Evolutionary conservation across 2,797 vertebrate genomes (phyloP).

Genomic region (Pogonophryne albipinna): DNA sequence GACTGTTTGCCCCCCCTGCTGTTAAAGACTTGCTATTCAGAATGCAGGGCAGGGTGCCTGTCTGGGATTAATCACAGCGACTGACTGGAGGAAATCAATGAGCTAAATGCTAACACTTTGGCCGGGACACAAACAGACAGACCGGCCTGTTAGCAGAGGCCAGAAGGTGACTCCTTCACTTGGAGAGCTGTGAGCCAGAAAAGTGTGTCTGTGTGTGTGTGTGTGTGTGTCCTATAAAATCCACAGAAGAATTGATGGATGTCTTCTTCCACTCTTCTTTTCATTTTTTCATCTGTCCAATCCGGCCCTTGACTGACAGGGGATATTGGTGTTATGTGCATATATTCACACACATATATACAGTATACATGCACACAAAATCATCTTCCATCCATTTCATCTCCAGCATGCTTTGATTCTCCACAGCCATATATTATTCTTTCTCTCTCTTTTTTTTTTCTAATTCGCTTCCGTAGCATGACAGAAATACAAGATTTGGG

Average conservation of each 20-base stretch:
- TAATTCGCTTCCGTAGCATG: not conserved
- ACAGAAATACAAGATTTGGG: constrained; percentile 16
- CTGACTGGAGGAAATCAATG: constrained; percentile 72
- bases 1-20: constrained; percentile 6
- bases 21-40: constrained; percentile 45
- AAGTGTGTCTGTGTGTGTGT: not conserved
- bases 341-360: constrained; percentile 3
- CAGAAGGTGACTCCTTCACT: constrained; percentile 39
- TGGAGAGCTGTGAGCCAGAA: constrained; percentile 11
- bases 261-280: not conserved
- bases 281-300: constrained; percentile 15
- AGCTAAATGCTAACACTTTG: constrained; percentile 61
- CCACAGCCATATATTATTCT: not conserved
- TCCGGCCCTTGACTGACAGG: not conserved
- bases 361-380: constrained; percentile 1
- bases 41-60: constrained; percentile 43
- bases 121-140: constrained; percentile 58
- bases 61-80: constrained; percentile 67
- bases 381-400: not conserved
- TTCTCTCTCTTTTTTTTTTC: not conserved
- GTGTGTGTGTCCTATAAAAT: constrained; percentile 3
- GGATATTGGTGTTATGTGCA: not conserved
- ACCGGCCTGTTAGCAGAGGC: constrained; percentile 51
- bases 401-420: not conserved
- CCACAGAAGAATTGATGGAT: constrained; percentile 3